Percentiles rank a stretch among this genome's conserved stretches.
phyloP scores from a whole-genome alignment of 2,113 vertebrate species.

The Perca flavescens region DNA sequence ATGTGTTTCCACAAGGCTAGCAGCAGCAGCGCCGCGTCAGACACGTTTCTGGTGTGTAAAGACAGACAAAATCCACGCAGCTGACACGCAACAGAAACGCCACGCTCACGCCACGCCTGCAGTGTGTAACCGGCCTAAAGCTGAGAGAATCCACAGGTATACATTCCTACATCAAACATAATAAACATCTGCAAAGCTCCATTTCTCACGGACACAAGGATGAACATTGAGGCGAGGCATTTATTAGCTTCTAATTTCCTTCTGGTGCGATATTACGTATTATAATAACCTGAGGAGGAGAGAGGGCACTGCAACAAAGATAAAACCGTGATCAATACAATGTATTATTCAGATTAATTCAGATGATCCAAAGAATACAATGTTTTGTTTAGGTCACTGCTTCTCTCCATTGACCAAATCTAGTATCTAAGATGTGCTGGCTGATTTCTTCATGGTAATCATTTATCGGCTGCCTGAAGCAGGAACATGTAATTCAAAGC shows the following conservation, averaged over 20 bases:
- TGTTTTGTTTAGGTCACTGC: slow-evolving; percentile 11
- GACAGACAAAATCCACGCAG: too few relatives aligned
- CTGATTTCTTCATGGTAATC: slow-evolving; percentile 37
- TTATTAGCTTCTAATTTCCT: neutral
- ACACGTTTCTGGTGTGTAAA: too few relatives aligned
- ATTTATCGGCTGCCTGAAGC: slow-evolving; percentile 6
- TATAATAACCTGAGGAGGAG: neutral
- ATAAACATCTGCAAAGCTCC: neutral
- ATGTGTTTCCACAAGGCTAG: too few relatives aligned
- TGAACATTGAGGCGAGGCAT: neutral
- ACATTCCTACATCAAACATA: neutral
- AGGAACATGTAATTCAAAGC: neutral
- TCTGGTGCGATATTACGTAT: neutral
- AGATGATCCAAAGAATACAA: neutral
- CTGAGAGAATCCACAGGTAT: neutral
- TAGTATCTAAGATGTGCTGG: slow-evolving; percentile 8
- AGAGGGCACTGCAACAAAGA: neutral
- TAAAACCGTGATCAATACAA: neutral
- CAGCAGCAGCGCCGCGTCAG: too few relatives aligned
- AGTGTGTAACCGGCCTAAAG: too few relatives aligned
- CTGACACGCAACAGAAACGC: too few relatives aligned
- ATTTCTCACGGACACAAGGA: neutral
- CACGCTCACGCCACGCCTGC: too few relatives aligned
- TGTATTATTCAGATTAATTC: neutral
- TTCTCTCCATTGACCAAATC: slow-evolving; percentile 2